Percentiles rank a stretch among this genome's conserved stretches.
Evolutionary conservation across 2,888 invertebrate genomes (phyloP).

Genomic region (Zonitis immaculata): DNA sequence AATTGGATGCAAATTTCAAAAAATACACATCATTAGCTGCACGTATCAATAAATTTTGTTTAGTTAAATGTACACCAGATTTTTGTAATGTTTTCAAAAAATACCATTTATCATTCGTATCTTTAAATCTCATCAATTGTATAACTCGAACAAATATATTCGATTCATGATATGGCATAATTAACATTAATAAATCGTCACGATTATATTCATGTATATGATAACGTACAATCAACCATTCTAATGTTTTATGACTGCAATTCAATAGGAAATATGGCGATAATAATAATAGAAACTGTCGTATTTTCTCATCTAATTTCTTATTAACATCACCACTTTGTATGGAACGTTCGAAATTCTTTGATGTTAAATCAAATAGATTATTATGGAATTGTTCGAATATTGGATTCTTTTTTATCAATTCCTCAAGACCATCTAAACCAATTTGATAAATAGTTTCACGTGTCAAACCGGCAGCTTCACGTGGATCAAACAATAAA

Average conservation of each 20-base stretch:
- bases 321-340: slow-evolving; percentile 70
- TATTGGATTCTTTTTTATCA: slow-evolving; percentile 65
- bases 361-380: slow-evolving; percentile 72
- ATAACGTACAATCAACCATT: slow-evolving; percentile 91
- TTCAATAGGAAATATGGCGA: slow-evolving; percentile 87
- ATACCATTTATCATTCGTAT: slow-evolving; percentile 61
- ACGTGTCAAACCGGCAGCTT: slow-evolving; percentile 80
- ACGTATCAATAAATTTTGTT: slow-evolving; percentile 67
- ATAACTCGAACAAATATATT: slow-evolving; percentile 79
- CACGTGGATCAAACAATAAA: slow-evolving; percentile 82
- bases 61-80: slow-evolving; percentile 68
- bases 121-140: slow-evolving; percentile 66
- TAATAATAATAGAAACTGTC: slow-evolving; percentile 71
- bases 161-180: slow-evolving; percentile 91
- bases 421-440: slow-evolving; percentile 76
- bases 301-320: slow-evolving; percentile 68
- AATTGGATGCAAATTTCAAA: slow-evolving; percentile 59
- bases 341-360: slow-evolving; percentile 76
- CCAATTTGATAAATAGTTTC: slow-evolving; percentile 86
- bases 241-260: slow-evolving; percentile 83
- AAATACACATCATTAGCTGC: slow-evolving; percentile 62
- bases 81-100: slow-evolving; percentile 74
- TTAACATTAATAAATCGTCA: slow-evolving; percentile 71
- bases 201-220: slow-evolving; percentile 85
- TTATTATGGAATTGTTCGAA: slow-evolving; percentile 71